Base-by-base conservation (phyloP, 2,888 invertebrate species). In the Tuberolachnus salignus region DNA sequence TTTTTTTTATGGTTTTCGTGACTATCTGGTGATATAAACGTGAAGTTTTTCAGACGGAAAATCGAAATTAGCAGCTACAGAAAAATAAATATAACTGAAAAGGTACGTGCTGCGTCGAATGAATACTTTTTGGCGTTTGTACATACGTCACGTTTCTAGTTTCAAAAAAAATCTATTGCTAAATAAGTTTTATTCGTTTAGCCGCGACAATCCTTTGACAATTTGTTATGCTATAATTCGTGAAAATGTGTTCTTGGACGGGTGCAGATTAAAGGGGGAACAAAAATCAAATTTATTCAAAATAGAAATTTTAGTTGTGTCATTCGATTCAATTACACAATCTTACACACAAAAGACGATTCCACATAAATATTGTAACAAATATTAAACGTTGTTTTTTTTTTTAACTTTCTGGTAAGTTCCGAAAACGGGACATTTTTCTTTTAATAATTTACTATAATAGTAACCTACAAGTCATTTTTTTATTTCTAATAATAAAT, bases 11-110 rank as follows among this genome's bases (percentile, higher is more conserved):
- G 59, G 59, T 71, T 46, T 59, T 59, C 71, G 71, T 71, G 71
- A 71, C 71, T 26, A 59, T n/a, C n/a, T n/a, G n/a, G 59, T 59
- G 26, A 26, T 59, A 26, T 71, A 59, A 71, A 71, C 59, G 57
- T 23, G 46, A 71, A 71, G 13, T 26, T 71, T 71, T 59, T 46
- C 46, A 16, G 23, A 71, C 46, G 57, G 44, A 46, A 71, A 71
- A 71, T 71, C 59, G 71, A 71, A 71, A 71, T 71, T 71, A 71
- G 59, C 59, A 71, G 49, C 46, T 19, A 71, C 59, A 49, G 59
- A 59, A 71, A 71, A 71, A 71, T 59, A 71, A 57, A 71, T 57
- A 69, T 55, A 69, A 55, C 67, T 69, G 34, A 69, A 69, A 69
- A 21, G 3, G 67, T 69, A 69, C 67, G 67, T 69, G 67, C 67